Evolutionary conservation across 2,888 invertebrate species (phyloP), one percentile per base, ranked within the genome.

Genomic region (Ennomos fuscantarius): DNA sequence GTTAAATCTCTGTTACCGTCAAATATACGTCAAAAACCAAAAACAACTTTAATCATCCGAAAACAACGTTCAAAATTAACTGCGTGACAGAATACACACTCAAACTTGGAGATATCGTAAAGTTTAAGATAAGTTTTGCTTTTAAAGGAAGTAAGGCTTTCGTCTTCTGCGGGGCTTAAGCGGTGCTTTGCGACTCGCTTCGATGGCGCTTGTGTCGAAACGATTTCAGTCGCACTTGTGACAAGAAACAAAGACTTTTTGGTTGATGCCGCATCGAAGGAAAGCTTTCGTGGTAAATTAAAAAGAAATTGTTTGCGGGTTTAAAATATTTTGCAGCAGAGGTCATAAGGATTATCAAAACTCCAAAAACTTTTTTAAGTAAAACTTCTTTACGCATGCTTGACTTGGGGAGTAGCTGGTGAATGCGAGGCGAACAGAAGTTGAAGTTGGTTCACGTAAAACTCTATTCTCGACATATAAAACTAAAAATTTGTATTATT

Each of bases 121-220:
- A 24, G 24, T 24, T 24, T 24, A 24, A 6, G 60, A 56, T 64
- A 65, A 65, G 65, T 66, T 66, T 10, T 53, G 68, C 69, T 70
- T 69, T 69, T 66, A 68, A 56, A 70, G 64, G 58, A 55, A 62
- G 66, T 34, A 57, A 69, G 62, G 70, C 70, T 71, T 70, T 68
- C 41, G 46, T 56, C 60, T 69, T 63, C 67, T 60, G 55, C 60
- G 62, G 53, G 35, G 54, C 63, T 66, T 62, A 65, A 47, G 62
- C 61, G 58, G 51, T 11, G 54, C 60, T 63, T 56, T 48, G 49
- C 50, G 53, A 47, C 50, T 51, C 56, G 51, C 54, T 48, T 51
- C 55, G 59, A 8, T 44, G n/a, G 39, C 31, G 44, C 35, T 50
- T 32, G 39, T 56, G 50, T 51, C 50, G 41, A 42, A 46, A 34